These are phyloP conservation scores for Brachyopa scutellaris DNA, from an alignment of 2,888 invertebrate genomes.

Conservation along the genomic window DNA sequence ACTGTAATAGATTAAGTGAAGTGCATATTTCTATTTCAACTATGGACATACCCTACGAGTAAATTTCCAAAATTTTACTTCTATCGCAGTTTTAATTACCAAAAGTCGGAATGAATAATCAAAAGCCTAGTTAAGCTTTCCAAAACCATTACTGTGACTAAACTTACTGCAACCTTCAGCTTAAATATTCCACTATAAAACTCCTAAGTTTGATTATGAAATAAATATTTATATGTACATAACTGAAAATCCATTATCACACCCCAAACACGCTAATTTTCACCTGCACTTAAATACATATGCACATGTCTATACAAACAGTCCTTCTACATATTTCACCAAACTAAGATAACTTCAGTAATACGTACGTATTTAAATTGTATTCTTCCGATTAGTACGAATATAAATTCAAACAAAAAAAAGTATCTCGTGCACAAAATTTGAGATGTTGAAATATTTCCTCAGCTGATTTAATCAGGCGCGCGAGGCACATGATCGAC, in stretches of 20 bases:
- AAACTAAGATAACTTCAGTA: constrained; percentile 6
- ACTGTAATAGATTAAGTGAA: too few relatives aligned
- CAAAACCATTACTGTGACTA: too few relatives aligned
- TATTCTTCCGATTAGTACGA: constrained; percentile 18
- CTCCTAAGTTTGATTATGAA: not conserved
- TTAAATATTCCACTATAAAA: too few relatives aligned
- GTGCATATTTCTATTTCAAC: too few relatives aligned
- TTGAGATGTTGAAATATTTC: constrained; percentile 30
- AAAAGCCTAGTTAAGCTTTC: too few relatives aligned
- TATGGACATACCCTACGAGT: too few relatives aligned
- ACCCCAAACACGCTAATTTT: not conserved
- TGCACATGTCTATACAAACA: too few relatives aligned
- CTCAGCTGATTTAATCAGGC: constrained; percentile 34
- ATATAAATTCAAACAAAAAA: constrained; percentile 2
- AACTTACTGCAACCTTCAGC: too few relatives aligned
- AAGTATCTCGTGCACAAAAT: constrained; percentile 26
- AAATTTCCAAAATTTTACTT: too few relatives aligned
- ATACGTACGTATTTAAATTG: constrained; percentile 3
- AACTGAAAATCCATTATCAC: not conserved
- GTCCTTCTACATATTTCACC: too few relatives aligned
- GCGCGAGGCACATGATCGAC: constrained; percentile 20
- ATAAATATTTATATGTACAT: not conserved
- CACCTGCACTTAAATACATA: constrained; percentile 19
- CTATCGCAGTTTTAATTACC: too few relatives aligned
- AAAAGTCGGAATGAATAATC: too few relatives aligned